phyloP scores from a whole-genome alignment of 2,113 vertebrate genomes.

The Zeus faber region DNA sequence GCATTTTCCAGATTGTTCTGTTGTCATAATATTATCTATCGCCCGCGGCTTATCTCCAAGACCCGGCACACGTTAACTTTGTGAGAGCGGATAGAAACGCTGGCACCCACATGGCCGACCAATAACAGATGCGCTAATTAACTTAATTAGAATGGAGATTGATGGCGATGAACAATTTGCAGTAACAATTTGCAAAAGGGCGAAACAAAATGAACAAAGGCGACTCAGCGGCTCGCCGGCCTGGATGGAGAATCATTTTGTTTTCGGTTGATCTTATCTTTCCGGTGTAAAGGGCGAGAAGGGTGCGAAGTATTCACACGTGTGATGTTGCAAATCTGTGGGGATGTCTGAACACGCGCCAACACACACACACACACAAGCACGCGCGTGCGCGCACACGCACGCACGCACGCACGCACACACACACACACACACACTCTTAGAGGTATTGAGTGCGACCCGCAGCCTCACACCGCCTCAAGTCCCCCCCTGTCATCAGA shows the following conservation, averaged over 20 bases:
- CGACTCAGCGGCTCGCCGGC: slow-evolving; percentile 1
- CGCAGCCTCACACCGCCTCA: too few relatives aligned
- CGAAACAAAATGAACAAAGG: neutral
- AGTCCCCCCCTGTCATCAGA: slow-evolving; percentile 57
- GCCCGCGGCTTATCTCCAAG: neutral
- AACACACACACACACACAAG: slow-evolving; percentile 33
- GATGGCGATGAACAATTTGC: neutral
- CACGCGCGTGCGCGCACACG: slow-evolving; percentile 15
- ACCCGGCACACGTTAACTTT: neutral
- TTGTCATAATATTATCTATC: neutral
- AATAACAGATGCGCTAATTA: neutral
- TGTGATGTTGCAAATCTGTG: slow-evolving; percentile 39
- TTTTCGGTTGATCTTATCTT: slow-evolving; percentile 46
- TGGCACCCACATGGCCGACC: neutral
- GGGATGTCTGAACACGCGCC: slow-evolving; percentile 49
- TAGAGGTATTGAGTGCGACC: too few relatives aligned
- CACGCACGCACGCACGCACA: neutral
- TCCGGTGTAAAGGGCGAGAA: slow-evolving; percentile 32
- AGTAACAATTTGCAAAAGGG: neutral
- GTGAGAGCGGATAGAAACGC: neutral
- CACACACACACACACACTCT: slow-evolving; percentile 6
- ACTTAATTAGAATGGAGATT: neutral
- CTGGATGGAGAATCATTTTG: slow-evolving; percentile 21
- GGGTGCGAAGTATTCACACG: slow-evolving; percentile 36
- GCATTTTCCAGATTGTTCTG: neutral